Percentiles rank a stretch among this genome's conserved stretches.
These are phyloP conservation scores for Chitala chitala DNA, from an alignment of 2,113 vertebrate genomes.

Conservation along the genomic window DNA sequence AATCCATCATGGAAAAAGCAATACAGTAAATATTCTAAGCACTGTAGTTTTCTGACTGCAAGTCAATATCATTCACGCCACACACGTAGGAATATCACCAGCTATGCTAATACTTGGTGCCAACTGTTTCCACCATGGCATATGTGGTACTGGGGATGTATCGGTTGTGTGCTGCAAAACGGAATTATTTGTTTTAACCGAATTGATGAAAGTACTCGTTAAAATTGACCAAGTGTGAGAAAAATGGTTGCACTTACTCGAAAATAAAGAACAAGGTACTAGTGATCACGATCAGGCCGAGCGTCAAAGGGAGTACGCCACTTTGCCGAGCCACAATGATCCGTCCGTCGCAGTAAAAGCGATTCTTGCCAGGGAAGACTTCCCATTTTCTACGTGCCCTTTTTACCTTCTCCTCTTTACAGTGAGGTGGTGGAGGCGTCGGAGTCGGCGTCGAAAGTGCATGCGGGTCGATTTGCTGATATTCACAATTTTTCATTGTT, in stretches of 20 bases:
- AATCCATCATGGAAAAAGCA: no score
- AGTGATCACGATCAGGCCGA: slow-evolving; percentile 81
- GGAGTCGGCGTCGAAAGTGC: slow-evolving; percentile 45
- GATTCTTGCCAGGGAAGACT: slow-evolving; percentile 84
- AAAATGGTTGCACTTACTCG: slow-evolving; percentile 70
- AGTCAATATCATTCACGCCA: no score
- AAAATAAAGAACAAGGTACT: slow-evolving; percentile 84
- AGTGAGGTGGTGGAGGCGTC: slow-evolving; percentile 37
- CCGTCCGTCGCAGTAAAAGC: slow-evolving; percentile 84
- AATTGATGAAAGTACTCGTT: no score
- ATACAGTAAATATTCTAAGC: no score
- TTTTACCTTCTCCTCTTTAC: slow-evolving; percentile 32
- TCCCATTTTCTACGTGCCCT: slow-evolving; percentile 74
- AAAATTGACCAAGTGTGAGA: background rate
- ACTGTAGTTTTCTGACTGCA: no score
- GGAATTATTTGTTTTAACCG: no score
- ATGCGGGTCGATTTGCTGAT: slow-evolving; percentile 74
- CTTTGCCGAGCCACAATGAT: slow-evolving; percentile 78
- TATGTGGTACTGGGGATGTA: no score
- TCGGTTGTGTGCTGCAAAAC: no score
- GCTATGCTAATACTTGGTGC: no score
- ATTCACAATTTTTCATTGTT: slow-evolving; percentile 72
- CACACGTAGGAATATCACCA: no score
- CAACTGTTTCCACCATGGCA: no score
- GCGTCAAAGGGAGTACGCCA: slow-evolving; percentile 80